Evolutionary conservation across 2,797 vertebrate species (phyloP).

Genomic region (Epinephelus malabaricus): DNA sequence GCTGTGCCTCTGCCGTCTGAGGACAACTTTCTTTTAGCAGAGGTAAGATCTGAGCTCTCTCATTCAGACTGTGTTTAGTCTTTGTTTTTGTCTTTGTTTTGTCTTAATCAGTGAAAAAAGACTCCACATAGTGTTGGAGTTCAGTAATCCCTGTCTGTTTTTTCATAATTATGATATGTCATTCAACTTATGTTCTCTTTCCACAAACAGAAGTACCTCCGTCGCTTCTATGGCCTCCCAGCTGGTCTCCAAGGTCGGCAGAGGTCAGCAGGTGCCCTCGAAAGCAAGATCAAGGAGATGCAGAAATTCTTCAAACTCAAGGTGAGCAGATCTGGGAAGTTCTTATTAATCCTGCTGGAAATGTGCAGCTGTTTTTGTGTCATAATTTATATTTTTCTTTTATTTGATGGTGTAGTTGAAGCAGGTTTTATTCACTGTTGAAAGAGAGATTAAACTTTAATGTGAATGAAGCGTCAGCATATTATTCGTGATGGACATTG

Average conservation of each 20-base stretch:
- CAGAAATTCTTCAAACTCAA: constrained; percentile 93
- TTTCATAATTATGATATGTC: neutral
- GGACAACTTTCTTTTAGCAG: constrained; percentile 83
- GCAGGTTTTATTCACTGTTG: neutral
- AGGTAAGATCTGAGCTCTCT: constrained; percentile 83
- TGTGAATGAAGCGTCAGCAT: neutral
- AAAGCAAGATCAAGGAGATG: constrained; percentile 90
- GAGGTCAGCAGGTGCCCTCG: constrained; percentile 69
- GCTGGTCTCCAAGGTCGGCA: constrained; percentile 83
- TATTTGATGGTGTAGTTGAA: too few relatives aligned
- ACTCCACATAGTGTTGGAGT: neutral
- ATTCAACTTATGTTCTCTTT: constrained; percentile 2
- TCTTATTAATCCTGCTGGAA: neutral
- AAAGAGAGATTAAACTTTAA: neutral
- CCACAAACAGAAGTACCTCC: constrained; percentile 89
- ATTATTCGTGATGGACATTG: neutral
- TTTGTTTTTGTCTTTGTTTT: neutral
- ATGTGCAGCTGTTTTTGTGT: neutral
- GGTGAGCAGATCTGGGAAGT: constrained; percentile 76
- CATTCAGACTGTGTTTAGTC: neutral
- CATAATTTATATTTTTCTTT: neutral
- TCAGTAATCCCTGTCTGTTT: accelerated
- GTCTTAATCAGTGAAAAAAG: neutral
- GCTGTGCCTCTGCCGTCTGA: constrained; percentile 67
- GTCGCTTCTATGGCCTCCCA: constrained; percentile 86